Percentiles rank a stretch among this genome's conserved stretches.
These are phyloP conservation scores for Hydriomena furcata DNA, from an alignment of 2,888 invertebrate genomes.

Conservation along the genomic window DNA sequence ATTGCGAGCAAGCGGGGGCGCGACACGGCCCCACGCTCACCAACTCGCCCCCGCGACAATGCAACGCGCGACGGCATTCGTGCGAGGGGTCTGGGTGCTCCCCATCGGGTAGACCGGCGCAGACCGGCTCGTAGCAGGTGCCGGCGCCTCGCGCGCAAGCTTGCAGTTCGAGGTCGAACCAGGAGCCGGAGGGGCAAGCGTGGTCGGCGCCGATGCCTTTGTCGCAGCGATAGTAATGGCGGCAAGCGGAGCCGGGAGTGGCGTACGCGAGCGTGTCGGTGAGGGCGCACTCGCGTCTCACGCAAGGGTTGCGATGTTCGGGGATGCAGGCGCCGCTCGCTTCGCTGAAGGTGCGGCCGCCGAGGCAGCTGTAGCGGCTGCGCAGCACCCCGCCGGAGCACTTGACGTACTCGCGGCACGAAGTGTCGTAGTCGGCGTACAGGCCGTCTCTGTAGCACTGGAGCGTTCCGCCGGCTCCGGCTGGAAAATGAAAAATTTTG, in stretches of 20 bases:
- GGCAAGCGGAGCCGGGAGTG: constrained; percentile 82
- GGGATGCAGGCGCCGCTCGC: constrained; percentile 69
- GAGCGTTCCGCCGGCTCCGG: constrained; percentile 44
- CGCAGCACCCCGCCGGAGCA: constrained; percentile 59
- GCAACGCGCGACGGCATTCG: constrained; percentile 78
- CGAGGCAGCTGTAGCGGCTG: constrained; percentile 64
- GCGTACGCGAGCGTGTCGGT: constrained; percentile 73
- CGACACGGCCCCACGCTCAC: constrained; percentile 63
- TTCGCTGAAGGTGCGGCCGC: constrained; percentile 71
- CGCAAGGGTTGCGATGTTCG: constrained; percentile 61
- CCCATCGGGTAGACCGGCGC: constrained; percentile 82
- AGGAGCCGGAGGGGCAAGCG: constrained; percentile 78
- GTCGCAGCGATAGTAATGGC: constrained; percentile 83
- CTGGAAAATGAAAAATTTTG: constrained; percentile 46
- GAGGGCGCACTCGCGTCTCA: constrained; percentile 65
- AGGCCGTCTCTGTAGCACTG: constrained; percentile 69
- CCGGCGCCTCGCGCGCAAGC: constrained; percentile 80
- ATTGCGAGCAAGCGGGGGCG: constrained; percentile 46
- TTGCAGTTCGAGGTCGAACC: constrained; percentile 82
- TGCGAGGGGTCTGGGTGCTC: constrained; percentile 83
- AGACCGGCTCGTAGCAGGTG: constrained; percentile 84
- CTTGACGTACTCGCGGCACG: constrained; percentile 73
- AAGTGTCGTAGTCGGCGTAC: constrained; percentile 69
- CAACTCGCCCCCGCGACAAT: constrained; percentile 76
- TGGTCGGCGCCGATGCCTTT: constrained; percentile 74